phyloP scores from a whole-genome alignment of 2,797 vertebrate genomes.

The Mallotus villosus region DNA sequence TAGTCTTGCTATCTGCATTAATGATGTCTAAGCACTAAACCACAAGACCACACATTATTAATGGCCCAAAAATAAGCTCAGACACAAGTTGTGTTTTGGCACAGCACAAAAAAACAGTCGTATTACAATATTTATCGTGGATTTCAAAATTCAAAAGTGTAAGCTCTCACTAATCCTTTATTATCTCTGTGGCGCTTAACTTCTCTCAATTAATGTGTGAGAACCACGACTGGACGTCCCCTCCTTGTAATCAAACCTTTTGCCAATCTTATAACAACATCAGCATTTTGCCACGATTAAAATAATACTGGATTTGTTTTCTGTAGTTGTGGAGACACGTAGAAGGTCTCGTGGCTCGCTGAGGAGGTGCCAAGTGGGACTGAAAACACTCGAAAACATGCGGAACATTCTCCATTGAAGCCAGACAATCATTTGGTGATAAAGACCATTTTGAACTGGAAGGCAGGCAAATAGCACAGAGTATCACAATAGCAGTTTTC shows the following conservation, averaged over 20 bases:
- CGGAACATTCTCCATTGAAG: not conserved
- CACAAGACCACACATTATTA: constrained; percentile 54
- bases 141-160: constrained; percentile 43
- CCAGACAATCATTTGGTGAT: not conserved
- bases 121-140: constrained; percentile 48
- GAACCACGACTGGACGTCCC: constrained; percentile 41
- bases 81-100: constrained; percentile 57
- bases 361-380: not conserved
- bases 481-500: not conserved
- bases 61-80: constrained; percentile 54
- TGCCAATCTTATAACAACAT: constrained; percentile 33
- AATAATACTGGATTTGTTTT: not conserved
- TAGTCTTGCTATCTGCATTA: constrained; percentile 56
- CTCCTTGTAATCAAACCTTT: constrained; percentile 37
- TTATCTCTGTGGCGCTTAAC: constrained; percentile 52
- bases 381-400: not conserved
- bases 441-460: not conserved
- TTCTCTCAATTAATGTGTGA: constrained; percentile 52
- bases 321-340: not conserved
- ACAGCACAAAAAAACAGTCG: constrained; percentile 43
- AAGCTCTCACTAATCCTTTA: constrained; percentile 56
- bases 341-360: not conserved
- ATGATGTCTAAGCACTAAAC: constrained; percentile 52
- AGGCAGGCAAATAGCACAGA: not conserved
- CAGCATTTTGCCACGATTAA: constrained; percentile 3